Conservation (phyloP, 2,797 vertebrate genomes). For the Mionectes olivaceus region DNA sequence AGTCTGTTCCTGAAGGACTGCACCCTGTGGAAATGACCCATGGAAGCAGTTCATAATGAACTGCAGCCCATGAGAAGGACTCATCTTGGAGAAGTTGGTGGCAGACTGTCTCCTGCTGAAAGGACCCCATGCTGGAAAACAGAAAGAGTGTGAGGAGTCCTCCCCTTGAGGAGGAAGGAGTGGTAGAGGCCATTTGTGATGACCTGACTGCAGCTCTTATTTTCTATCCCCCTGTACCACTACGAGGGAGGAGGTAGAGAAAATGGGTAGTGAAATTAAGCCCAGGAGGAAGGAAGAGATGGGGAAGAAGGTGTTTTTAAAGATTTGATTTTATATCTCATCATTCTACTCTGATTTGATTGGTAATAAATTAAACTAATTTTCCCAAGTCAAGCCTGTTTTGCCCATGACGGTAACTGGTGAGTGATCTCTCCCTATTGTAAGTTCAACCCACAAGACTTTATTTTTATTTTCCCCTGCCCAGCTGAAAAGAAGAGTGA, state of each 20-base stretch:
- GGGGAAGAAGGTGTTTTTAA: background rate
- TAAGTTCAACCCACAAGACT: background rate
- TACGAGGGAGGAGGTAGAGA: background rate
- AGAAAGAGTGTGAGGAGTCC: background rate
- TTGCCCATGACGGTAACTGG: accelerated
- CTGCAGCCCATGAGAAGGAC: background rate
- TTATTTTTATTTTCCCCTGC: background rate
- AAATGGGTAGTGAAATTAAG: background rate
- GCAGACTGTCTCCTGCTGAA: background rate
- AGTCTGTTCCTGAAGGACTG: background rate
- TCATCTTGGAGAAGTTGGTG: accelerated
- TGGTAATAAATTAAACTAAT: background rate
- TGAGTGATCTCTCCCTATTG: background rate
- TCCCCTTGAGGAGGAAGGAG: background rate
- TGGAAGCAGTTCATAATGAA: background rate
- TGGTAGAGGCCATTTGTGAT: background rate
- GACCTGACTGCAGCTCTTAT: background rate
- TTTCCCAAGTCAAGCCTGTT: background rate
- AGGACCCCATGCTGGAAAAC: background rate
- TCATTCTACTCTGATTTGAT: background rate
- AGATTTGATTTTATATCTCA: background rate
- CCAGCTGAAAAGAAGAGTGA: background rate
- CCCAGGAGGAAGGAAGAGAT: background rate
- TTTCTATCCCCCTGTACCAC: accelerated
- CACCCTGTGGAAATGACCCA: accelerated